A percentile compares a stretch with the other conserved stretches of the same genome.
Evolutionary conservation across 2,888 invertebrate genomes (phyloP).

Genomic region (Drosophila conformis): DNA sequence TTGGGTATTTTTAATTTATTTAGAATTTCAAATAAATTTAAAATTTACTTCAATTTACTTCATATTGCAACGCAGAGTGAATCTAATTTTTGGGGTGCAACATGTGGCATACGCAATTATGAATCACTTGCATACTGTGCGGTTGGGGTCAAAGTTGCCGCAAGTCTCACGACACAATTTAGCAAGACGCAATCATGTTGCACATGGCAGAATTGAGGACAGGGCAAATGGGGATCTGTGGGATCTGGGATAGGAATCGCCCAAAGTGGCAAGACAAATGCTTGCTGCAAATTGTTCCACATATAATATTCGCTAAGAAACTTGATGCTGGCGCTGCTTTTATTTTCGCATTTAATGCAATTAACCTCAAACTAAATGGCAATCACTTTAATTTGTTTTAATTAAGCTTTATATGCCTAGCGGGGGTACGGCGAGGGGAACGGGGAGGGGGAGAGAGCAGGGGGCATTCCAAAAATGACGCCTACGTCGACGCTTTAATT

Average conservation of each 20-base stretch:
- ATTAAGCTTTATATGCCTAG: constrained; percentile 82
- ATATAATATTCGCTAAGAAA: constrained; percentile 35
- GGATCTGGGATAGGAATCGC: constrained; percentile 20
- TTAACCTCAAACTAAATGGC: constrained; percentile 84
- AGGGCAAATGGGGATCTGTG: constrained; percentile 16
- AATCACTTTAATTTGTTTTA: constrained; percentile 84
- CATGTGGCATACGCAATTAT: constrained; percentile 40
- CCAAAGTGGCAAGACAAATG: constrained; percentile 7
- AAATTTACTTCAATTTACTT: background rate
- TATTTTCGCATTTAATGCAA: constrained; percentile 83
- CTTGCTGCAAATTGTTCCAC: constrained; percentile 39
- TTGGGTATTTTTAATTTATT: background rate
- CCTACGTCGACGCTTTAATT: constrained; percentile 67
- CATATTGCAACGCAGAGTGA: background rate
- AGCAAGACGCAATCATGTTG: constrained; percentile 15
- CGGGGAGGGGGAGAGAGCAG: background rate
- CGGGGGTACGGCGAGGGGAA: constrained; percentile 17
- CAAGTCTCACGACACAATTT: constrained; percentile 78
- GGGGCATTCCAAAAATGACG: constrained; percentile 57
- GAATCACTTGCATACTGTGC: constrained; percentile 64
- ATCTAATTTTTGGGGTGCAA: constrained; percentile 19
- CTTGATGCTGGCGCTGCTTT: constrained; percentile 52
- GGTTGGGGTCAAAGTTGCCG: constrained; percentile 72
- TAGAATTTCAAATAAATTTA: background rate
- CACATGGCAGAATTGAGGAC: constrained; percentile 19